phyloP scores from a whole-genome alignment of 2,888 invertebrate genomes.

The Cryptus armator region DNA sequence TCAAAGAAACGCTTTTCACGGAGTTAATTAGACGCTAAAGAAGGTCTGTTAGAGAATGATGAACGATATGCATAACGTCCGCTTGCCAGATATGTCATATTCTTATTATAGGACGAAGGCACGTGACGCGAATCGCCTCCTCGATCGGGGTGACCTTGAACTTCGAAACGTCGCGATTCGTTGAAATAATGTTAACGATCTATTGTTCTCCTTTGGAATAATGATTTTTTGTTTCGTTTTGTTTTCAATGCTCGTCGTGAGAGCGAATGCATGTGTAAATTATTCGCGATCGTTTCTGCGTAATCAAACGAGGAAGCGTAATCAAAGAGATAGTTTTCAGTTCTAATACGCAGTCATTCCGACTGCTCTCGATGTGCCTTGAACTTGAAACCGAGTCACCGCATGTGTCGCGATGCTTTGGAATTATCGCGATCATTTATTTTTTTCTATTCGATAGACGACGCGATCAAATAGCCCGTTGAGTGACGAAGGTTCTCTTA shows the following conservation, averaged over 20 bases:
- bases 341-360: background rate
- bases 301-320: conserved; percentile 50
- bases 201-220: background rate
- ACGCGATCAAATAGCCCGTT: conserved; percentile 33
- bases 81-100: background rate
- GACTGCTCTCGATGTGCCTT: conserved; percentile 35
- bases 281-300: background rate
- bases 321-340: conserved; percentile 21
- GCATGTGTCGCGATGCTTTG: conserved; percentile 35
- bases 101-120: background rate
- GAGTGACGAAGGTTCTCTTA: conserved; percentile 30
- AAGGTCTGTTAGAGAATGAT: background rate
- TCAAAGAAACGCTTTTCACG: background rate
- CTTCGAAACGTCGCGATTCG: background rate
- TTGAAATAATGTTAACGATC: background rate
- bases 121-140: conserved; percentile 12
- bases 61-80: background rate
- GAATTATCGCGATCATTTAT: conserved; percentile 48
- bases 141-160: background rate
- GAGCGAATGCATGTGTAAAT: background rate
- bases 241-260: too few relatives aligned
- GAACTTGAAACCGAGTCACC: conserved; percentile 56
- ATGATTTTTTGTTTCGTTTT: too few relatives aligned
- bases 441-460: conserved; percentile 20
- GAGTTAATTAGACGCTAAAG: conserved; percentile 44